Percentiles rank a stretch among this genome's conserved stretches.
Conservation (phyloP, 2,797 vertebrate genomes). For the Balearica regulorum region DNA sequence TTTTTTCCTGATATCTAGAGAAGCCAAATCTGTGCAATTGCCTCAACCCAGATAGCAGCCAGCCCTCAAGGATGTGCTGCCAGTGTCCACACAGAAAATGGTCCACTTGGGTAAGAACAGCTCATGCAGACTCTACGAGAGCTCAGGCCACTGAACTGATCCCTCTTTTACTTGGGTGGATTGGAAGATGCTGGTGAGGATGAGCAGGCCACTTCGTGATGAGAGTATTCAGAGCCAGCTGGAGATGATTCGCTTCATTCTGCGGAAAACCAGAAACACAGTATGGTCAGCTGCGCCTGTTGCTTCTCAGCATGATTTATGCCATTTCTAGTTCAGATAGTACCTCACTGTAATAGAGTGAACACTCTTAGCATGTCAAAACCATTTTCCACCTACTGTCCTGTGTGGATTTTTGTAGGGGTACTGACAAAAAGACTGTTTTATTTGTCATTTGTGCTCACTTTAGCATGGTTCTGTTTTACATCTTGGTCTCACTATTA, state of each 20-base stretch:
- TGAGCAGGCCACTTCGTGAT: background rate
- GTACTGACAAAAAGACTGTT: background rate
- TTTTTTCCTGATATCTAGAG: too few species aligned
- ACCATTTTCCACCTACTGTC: fast-evolving
- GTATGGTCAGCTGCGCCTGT: background rate
- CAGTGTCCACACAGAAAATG: background rate
- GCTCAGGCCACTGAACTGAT: background rate
- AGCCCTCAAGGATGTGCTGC: background rate
- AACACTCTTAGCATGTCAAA: background rate
- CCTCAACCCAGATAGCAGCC: background rate
- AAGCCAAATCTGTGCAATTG: background rate
- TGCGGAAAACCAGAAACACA: background rate
- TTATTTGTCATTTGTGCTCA: background rate
- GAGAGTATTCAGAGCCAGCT: background rate
- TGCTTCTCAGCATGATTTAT: background rate
- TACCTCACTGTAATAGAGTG: background rate
- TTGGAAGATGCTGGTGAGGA: background rate
- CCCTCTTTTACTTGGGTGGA: background rate
- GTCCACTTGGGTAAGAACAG: background rate
- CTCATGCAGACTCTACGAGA: background rate
- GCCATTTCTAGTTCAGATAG: background rate
- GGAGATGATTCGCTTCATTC: background rate
- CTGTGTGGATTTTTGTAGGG: background rate
- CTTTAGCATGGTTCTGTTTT: background rate
- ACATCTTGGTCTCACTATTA: background rate